A percentile compares a stretch with the other conserved stretches of the same genome.
Conservation (phyloP, 2,113 vertebrate genomes). For the Seriola quinqueradiata region DNA sequence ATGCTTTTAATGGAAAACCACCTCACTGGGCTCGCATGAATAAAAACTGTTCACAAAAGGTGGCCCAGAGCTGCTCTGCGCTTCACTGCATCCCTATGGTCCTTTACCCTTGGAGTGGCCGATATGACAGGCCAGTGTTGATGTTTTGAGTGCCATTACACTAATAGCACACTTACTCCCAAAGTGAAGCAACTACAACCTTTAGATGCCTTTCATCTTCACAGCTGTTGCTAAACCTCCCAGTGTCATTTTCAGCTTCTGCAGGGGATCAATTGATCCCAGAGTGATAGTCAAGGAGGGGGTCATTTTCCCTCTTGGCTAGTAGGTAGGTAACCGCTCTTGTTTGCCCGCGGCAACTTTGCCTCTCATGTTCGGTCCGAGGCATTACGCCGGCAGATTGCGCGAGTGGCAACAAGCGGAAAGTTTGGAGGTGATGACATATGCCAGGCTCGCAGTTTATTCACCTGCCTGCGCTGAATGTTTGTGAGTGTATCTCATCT, state of each 20-base stretch:
- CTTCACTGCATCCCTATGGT: background rate
- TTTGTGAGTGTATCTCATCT: conserved; percentile 35
- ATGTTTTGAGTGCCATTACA: conserved; percentile 61
- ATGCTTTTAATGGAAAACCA: background rate
- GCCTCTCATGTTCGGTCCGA: conserved; percentile 35
- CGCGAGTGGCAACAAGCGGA: conserved; percentile 16
- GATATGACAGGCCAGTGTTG: conserved; percentile 34
- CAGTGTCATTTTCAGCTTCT: conserved; percentile 66
- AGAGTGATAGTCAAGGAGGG: conserved; percentile 31
- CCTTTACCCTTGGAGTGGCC: conserved; percentile 33
- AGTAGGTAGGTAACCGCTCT: conserved; percentile 31
- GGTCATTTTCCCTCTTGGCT: conserved; percentile 54
- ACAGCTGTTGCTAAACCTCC: conserved; percentile 62
- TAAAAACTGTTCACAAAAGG: background rate
- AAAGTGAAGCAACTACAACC: conserved; percentile 52
- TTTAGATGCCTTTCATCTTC: conserved; percentile 67
- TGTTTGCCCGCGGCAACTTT: conserved; percentile 50
- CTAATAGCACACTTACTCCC: conserved; percentile 57
- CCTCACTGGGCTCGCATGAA: background rate
- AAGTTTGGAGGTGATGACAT: conserved; percentile 54
- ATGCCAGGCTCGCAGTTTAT: conserved; percentile 31
- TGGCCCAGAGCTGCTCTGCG: background rate
- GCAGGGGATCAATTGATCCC: conserved; percentile 65
- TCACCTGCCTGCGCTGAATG: conserved; percentile 42
- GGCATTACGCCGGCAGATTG: conserved; percentile 40